phyloP scores from a whole-genome alignment of 1,140 invertebrate species.

The Thalassaphorura encarpata region DNA sequence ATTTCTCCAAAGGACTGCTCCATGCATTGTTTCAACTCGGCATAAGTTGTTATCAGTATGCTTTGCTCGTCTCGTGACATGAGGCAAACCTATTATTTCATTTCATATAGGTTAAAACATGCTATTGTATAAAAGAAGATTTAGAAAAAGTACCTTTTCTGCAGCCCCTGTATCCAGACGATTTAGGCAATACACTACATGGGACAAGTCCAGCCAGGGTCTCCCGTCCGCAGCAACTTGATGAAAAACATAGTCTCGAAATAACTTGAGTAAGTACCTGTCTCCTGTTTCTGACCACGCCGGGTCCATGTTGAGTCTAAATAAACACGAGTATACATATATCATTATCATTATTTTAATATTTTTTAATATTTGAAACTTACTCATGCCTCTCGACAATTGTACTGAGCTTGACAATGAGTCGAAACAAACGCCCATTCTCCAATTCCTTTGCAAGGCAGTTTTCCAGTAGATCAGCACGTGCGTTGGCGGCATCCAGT shows the following conservation, averaged over 20 bases:
- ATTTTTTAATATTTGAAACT: conserved; percentile 35
- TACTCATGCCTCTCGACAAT: conserved; percentile 91
- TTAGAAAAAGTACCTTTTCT: conserved; percentile 56
- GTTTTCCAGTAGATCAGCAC: conserved; percentile 77
- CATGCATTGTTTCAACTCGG: conserved; percentile 87
- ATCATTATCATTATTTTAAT: not conserved
- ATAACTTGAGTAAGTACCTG: conserved; percentile 94
- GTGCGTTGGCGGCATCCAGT: conserved; percentile 75
- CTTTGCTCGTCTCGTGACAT: conserved; percentile 94
- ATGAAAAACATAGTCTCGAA: conserved; percentile 95
- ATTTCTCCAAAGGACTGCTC: conserved; percentile 84
- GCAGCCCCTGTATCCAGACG: conserved; percentile 80
- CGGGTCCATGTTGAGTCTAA: conserved; percentile 77
- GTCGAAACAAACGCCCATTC: conserved; percentile 80
- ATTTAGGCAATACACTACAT: conserved; percentile 87
- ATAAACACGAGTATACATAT: conserved; percentile 32
- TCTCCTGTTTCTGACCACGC: conserved; percentile 96
- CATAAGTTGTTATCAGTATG: conserved; percentile 85
- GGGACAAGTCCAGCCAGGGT: conserved; percentile 92
- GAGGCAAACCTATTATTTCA: conserved; percentile 75
- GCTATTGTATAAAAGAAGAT: not conserved
- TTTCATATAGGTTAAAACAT: not conserved
- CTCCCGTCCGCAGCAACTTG: conserved; percentile 79
- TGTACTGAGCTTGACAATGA: conserved; percentile 79
- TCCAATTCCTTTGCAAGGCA: conserved; percentile 89